Evolutionary conservation across 37 sponge, comb jelly and placozoan species (phyloP), one percentile per base, ranked within the genome.

Genomic region (Petrosia ficiformis): DNA sequence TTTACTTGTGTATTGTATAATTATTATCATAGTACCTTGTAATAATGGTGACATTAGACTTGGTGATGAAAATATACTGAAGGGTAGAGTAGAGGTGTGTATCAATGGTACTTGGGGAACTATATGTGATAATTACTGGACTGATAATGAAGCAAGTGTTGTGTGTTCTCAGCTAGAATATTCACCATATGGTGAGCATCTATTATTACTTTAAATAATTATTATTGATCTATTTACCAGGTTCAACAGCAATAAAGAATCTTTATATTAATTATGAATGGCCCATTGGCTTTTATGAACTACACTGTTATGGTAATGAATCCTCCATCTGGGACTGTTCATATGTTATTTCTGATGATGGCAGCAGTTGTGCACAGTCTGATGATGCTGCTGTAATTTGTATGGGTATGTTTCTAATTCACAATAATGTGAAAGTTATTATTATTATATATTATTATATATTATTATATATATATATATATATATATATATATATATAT

Each of bases 61-160:
- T 48, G 54, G 54, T 19, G 54, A 48, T 14, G 14, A 48, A 48
- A 14, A 8, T 14, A 14, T 19, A 48, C 14, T 48, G 14, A 69
- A 38, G 36, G 70, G 70, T 29, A 69, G 70, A 39, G 70, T 69
- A 28, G 70, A 69, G 16, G 70, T 69, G 70, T 69, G 70, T 35
- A 4, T 36, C n/a, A 39, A 39, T 24, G 70, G 70, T 6, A 29
- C 39, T 19, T 69, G 39, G 39, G 70, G 32, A 31, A 69, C 70
- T 3, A 35, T 69, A 38, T 69, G 70, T 21, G 32, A 34, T 69
- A 34, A 69, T 35, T 19, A 6, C 29, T 69, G 70, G 70, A 69
- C 40, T 28, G 41, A 36, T 28, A 6, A 69, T 34, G 70, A 69
- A 40, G 70, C 70, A 8, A 40, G 37, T 38, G 70, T 69, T 29